phyloP scores from a whole-genome alignment of 2,113 vertebrate genomes.

The Anoura caudifer region DNA sequence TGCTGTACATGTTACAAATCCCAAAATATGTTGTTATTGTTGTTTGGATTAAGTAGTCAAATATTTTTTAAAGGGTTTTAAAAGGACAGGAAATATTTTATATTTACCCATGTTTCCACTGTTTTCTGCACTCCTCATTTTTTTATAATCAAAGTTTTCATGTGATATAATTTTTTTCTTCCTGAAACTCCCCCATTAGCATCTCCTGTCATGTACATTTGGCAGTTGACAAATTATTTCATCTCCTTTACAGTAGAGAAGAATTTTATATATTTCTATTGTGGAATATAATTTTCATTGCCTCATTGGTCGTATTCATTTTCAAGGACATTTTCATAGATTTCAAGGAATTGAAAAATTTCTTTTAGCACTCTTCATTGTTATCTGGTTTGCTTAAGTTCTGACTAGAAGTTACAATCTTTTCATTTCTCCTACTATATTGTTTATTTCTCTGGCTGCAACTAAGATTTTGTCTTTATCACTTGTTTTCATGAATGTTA shows the following conservation, averaged over 20 bases:
- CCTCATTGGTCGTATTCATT: neutral
- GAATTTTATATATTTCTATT: neutral
- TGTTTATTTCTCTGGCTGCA: neutral
- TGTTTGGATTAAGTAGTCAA: neutral
- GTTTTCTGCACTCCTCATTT: neutral
- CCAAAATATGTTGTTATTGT: neutral
- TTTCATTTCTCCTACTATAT: neutral
- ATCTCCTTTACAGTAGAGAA: neutral
- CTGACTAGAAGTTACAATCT: neutral
- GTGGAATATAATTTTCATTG: neutral
- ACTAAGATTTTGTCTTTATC: neutral
- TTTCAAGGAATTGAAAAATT: neutral
- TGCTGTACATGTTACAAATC: neutral
- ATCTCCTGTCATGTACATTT: neutral
- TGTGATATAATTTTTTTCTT: neutral
- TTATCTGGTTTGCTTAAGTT: neutral
- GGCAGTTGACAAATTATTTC: neutral
- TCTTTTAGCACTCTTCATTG: neutral
- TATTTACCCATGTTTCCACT: neutral
- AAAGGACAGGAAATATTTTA: neutral
- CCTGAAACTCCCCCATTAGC: neutral
- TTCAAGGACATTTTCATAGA: neutral
- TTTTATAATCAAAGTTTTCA: neutral
- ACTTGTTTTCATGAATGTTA: neutral
- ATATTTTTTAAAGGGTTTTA: neutral